Percentiles rank a stretch among this genome's conserved stretches.
Evolutionary conservation across 2,888 invertebrate species (phyloP).

Genomic region (Nysson spinosus): DNA sequence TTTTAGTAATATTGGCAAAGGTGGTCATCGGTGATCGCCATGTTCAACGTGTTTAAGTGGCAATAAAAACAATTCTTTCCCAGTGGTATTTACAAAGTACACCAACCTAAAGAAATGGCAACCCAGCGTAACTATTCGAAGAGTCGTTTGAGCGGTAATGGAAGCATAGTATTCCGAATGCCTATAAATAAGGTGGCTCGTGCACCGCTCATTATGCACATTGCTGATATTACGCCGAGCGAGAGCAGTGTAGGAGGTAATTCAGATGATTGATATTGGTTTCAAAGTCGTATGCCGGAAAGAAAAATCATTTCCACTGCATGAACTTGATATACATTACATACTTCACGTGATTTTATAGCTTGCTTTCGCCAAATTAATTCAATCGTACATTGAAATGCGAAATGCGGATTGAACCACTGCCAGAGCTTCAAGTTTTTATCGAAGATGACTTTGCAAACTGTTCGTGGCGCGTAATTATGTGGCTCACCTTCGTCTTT

Average conservation of each 20-base stretch:
- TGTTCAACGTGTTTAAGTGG: too few relatives aligned
- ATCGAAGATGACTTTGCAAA: neutral
- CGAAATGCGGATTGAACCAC: too few relatives aligned
- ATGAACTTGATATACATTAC: neutral
- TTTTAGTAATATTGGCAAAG: too few relatives aligned
- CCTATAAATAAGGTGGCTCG: conserved; percentile 33
- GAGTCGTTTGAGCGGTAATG: conserved; percentile 22
- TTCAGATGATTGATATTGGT: conserved; percentile 4
- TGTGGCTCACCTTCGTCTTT: conserved; percentile 10
- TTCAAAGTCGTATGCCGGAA: neutral
- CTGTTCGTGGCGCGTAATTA: neutral
- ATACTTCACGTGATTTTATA: neutral
- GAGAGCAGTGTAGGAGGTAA: neutral
- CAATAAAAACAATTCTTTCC: too few relatives aligned
- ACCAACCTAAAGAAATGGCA: conserved; percentile 10
- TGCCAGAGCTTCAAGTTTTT: too few relatives aligned
- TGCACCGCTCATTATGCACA: conserved; percentile 19
- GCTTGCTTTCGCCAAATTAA: neutral
- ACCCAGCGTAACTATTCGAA: neutral
- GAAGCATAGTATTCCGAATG: conserved; percentile 2
- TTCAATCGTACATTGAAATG: too few relatives aligned
- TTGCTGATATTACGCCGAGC: conserved; percentile 10
- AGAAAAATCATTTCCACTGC: conserved; percentile 6
- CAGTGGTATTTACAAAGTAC: too few relatives aligned
- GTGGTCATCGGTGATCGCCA: too few relatives aligned